Percentiles rank a stretch among this genome's conserved stretches.
Conservation (phyloP, 2,888 invertebrate species). For the Conus canariensis region DNA sequence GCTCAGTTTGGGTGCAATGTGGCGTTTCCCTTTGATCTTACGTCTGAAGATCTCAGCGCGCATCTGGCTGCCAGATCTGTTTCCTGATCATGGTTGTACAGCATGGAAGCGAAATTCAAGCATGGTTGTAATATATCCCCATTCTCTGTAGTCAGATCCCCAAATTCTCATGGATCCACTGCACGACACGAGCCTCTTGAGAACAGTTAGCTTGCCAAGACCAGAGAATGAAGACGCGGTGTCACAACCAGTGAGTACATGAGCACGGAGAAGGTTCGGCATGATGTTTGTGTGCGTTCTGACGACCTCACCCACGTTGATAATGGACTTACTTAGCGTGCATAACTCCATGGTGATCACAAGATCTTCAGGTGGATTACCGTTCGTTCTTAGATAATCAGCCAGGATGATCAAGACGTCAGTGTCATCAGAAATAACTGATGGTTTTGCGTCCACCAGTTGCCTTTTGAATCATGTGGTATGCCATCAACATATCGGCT, state of each 20-base stretch:
- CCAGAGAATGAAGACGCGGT: conserved; percentile 5
- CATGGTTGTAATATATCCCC: neutral
- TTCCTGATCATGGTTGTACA: neutral
- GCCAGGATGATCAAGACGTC: conserved; percentile 22
- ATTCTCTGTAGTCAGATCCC: neutral
- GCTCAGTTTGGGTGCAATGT: neutral
- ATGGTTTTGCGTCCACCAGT: neutral
- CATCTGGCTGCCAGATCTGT: neutral
- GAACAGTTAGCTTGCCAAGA: conserved; percentile 5
- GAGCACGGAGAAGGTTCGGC: conserved; percentile 28
- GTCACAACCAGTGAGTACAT: conserved; percentile 24
- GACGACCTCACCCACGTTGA: neutral
- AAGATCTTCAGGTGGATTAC: neutral
- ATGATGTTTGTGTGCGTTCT: neutral
- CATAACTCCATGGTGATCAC: conserved; percentile 13
- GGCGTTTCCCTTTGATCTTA: neutral
- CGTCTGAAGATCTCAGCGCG: neutral
- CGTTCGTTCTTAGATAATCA: neutral
- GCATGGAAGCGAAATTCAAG: neutral
- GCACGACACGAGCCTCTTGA: conserved; percentile 6
- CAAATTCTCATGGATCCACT: neutral
- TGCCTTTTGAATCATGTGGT: conserved; percentile 5
- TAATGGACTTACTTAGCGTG: neutral
- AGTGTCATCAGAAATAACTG: conserved; percentile 23
- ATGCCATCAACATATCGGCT: conserved; percentile 25